Conservation (phyloP, 37 sponge, comb jelly and placozoan genomes). For the Ephydatia muelleri region DNA sequence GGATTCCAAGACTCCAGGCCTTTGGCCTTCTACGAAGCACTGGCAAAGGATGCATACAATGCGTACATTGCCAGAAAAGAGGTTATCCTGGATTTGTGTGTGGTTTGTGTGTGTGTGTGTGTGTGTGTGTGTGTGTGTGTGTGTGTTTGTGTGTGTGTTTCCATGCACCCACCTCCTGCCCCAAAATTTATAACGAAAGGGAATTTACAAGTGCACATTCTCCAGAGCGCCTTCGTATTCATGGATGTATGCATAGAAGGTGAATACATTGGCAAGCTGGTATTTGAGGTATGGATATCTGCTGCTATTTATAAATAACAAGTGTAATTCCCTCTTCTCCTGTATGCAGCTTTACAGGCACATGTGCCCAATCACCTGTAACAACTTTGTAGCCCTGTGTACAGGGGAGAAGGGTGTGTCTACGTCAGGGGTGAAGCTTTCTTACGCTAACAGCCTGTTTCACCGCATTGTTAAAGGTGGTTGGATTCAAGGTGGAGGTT, state of each 20-base stretch:
- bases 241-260: conserved; percentile 62
- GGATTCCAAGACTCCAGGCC: conserved; percentile 43
- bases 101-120: no score
- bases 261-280: conserved; percentile 52
- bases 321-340: not conserved
- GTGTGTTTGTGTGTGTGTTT: no score
- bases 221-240: conserved; percentile 47
- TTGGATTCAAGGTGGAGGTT: conserved; percentile 93
- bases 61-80: conserved; percentile 39
- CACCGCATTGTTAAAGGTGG: conserved; percentile 81
- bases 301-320: not conserved
- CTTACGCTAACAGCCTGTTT: conserved; percentile 60
- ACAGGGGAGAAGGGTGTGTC: conserved; percentile 61
- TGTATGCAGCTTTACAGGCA: conserved; percentile 55
- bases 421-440: conserved; percentile 10
- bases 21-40: conserved; percentile 41
- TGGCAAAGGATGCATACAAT: conserved; percentile 69
- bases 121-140: no score
- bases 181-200: not conserved
- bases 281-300: conserved; percentile 45
- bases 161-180: no score
- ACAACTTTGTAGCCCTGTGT: conserved; percentile 77
- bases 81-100: no score
- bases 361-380: conserved; percentile 71
- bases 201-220: not conserved